These are phyloP conservation scores for Amphiprion percula DNA, from an alignment of 2,113 vertebrate genomes.

Conservation along the genomic window DNA sequence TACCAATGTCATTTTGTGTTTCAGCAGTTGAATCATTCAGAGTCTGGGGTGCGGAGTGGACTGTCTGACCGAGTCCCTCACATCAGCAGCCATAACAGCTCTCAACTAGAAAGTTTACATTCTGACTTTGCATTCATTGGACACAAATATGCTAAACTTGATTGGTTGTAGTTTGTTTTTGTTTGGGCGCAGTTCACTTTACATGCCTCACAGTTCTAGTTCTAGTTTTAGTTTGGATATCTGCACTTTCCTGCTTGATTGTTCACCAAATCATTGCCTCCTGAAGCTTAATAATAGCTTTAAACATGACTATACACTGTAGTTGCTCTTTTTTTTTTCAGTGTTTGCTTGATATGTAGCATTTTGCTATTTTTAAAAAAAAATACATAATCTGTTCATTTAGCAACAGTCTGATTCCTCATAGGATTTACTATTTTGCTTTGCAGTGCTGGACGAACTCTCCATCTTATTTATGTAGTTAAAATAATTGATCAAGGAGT, in stretches of 20 bases:
- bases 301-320: neutral
- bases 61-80: conserved; percentile 19
- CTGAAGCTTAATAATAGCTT: neutral
- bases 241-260: conserved; percentile 2
- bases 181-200: conserved; percentile 6
- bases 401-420: neutral
- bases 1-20: conserved; percentile 15
- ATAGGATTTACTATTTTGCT: too few species aligned
- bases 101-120: conserved; percentile 43
- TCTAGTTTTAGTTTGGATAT: neutral
- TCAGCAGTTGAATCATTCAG: conserved; percentile 44
- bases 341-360: neutral
- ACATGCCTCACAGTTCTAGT: neutral
- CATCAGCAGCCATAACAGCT: conserved; percentile 44
- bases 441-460: too few species aligned
- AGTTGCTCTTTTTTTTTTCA: neutral
- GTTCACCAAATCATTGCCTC: neutral
- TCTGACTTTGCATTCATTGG: neutral
- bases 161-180: neutral
- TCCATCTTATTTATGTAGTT: too few species aligned
- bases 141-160: neutral
- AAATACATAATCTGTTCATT: neutral
- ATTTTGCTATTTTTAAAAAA: neutral
- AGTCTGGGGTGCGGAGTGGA: conserved; percentile 48
- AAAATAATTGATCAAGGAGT: too few species aligned